phyloP scores from a whole-genome alignment of 2,113 vertebrate species.

The Centropus unirufus region DNA sequence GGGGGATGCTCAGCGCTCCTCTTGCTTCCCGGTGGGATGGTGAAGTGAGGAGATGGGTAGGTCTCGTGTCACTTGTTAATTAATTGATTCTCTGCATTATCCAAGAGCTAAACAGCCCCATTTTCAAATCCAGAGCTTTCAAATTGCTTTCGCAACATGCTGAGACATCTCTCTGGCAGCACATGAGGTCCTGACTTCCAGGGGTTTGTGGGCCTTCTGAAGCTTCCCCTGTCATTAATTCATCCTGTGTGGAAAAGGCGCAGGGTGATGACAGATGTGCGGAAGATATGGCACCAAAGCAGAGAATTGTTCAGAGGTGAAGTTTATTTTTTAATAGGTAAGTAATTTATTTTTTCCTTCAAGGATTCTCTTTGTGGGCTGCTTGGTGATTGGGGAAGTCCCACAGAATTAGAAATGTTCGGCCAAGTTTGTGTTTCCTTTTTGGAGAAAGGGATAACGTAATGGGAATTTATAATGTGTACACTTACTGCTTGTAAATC shows the following conservation, averaged over 20 bases:
- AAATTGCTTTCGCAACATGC: conserved; percentile 12
- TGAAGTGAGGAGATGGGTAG: background rate
- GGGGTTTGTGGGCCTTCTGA: background rate
- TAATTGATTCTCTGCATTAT: conserved; percentile 15
- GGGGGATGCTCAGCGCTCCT: background rate
- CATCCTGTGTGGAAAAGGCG: background rate
- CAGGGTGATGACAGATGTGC: background rate
- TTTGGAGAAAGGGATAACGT: background rate
- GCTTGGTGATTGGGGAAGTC: background rate
- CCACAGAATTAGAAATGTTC: background rate
- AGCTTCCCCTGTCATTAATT: background rate
- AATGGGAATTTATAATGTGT: background rate
- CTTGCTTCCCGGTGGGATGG: background rate
- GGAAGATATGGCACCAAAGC: background rate
- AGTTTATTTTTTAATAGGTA: background rate
- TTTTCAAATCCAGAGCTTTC: conserved; percentile 33
- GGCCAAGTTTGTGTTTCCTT: background rate
- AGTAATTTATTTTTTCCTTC: background rate
- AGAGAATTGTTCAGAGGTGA: background rate
- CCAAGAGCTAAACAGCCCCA: background rate
- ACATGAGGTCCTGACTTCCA: background rate
- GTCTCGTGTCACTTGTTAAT: conserved; percentile 31
- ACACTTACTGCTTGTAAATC: background rate
- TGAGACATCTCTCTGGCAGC: conserved; percentile 26
- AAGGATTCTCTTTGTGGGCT: background rate